Percentiles rank a stretch among this genome's conserved stretches.
These are phyloP conservation scores for Eulemur mongoz DNA, from an alignment of 2,797 vertebrate species.

Conservation along the genomic window DNA sequence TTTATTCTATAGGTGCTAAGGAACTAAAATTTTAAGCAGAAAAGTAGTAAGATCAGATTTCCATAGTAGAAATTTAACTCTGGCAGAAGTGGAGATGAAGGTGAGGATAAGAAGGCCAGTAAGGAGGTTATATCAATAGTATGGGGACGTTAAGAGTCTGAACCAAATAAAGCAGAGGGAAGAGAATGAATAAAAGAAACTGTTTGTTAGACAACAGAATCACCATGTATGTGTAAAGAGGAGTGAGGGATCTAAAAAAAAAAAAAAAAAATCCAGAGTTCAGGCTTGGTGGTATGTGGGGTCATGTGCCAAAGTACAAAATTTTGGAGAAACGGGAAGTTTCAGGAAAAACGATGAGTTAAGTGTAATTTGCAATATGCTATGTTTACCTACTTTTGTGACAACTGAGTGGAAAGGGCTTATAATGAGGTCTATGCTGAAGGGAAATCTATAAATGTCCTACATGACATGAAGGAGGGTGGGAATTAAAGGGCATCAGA, in stretches of 20 bases:
- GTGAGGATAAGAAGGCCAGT: neutral
- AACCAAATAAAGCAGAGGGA: neutral
- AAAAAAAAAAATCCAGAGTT: neutral
- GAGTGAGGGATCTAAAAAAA: neutral
- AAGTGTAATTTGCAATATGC: neutral
- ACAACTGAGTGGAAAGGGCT: neutral
- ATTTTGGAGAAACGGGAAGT: neutral
- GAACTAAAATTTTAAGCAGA: neutral
- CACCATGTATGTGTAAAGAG: neutral
- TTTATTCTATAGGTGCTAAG: neutral
- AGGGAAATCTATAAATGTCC: neutral
- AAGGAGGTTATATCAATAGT: too few species aligned
- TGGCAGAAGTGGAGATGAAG: neutral
- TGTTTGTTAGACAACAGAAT: neutral
- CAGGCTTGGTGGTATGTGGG: neutral
- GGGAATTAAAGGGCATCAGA: neutral
- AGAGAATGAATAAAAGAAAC: neutral
- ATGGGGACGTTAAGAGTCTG: too few species aligned
- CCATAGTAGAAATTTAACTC: neutral
- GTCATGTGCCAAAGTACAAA: neutral
- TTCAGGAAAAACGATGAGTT: neutral
- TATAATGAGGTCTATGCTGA: neutral
- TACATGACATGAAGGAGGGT: neutral
- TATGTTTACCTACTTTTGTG: neutral
- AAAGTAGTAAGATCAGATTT: neutral